These are phyloP conservation scores for Chironomus riparius DNA, from an alignment of 2,888 invertebrate species.

Conservation along the genomic window DNA sequence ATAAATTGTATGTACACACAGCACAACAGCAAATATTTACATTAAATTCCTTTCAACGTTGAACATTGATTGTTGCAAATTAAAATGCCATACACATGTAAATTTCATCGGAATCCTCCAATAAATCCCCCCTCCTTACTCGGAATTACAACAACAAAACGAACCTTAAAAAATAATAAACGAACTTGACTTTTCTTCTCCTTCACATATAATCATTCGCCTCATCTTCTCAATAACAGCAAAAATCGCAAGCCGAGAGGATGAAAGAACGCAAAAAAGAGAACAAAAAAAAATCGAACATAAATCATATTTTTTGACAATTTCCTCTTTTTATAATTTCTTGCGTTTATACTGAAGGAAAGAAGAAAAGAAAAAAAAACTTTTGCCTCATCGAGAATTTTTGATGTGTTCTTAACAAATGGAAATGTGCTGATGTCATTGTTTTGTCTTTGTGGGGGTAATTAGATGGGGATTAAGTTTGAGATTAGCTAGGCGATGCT, in stretches of 20 bases:
- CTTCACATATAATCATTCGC: constrained; percentile 1
- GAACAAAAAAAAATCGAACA: background rate
- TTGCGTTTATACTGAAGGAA: background rate
- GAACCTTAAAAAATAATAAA: background rate
- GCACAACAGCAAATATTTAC: background rate
- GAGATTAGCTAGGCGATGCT: background rate
- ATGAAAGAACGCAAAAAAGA: background rate
- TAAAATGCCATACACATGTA: background rate
- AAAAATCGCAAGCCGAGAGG: constrained; percentile 6
- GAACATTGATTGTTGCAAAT: background rate
- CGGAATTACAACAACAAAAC: background rate
- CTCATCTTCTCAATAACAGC: background rate
- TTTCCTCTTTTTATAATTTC: constrained; percentile 24
- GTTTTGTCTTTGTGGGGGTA: background rate
- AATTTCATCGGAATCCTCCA: background rate
- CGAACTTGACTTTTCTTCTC: background rate
- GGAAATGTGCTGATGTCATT: no score
- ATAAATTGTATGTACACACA: background rate
- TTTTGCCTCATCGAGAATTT: background rate
- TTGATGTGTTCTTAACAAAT: no score
- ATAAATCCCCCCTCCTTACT: background rate
- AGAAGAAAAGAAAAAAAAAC: background rate
- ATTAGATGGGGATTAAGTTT: background rate
- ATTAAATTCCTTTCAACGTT: background rate
- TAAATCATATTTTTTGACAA: constrained; percentile 27